Percentiles rank a stretch among this genome's conserved stretches.
These are phyloP conservation scores for Rotaria socialis DNA, from an alignment of 2,888 invertebrate genomes.

Conservation along the genomic window DNA sequence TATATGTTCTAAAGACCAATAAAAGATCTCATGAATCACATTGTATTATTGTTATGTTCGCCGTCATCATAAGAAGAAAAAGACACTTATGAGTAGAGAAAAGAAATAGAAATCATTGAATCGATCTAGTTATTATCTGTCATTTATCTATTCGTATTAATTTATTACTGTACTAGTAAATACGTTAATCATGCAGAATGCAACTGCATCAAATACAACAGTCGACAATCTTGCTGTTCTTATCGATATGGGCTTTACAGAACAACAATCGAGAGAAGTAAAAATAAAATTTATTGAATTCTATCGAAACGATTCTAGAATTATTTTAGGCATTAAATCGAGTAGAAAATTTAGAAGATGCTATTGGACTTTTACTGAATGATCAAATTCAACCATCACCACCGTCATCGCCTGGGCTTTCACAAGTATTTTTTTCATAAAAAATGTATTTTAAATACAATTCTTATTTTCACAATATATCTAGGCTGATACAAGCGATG, in stretches of 20 bases:
- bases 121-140: background rate
- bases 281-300: background rate
- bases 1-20: background rate
- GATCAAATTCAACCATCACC: conserved; percentile 15
- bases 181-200: background rate
- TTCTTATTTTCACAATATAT: too few species aligned
- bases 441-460: too few species aligned
- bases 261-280: background rate
- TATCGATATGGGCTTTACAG: conserved; percentile 14
- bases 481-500: conserved; percentile 28
- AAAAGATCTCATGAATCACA: background rate
- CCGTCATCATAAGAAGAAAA: background rate
- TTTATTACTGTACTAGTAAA: background rate
- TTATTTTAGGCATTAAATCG: background rate
- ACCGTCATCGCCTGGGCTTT: conserved; percentile 17
- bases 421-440: background rate
- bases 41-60: background rate
- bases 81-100: background rate
- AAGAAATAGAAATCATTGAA: background rate
- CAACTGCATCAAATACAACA: background rate
- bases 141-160: background rate
- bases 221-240: background rate
- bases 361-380: conserved; percentile 8
- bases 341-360: conserved; percentile 32
- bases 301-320: background rate